A percentile compares a stretch with the other conserved stretches of the same genome.
These are phyloP conservation scores for Phoenicopterus ruber DNA, from an alignment of 2,113 vertebrate species.

Conservation along the genomic window DNA sequence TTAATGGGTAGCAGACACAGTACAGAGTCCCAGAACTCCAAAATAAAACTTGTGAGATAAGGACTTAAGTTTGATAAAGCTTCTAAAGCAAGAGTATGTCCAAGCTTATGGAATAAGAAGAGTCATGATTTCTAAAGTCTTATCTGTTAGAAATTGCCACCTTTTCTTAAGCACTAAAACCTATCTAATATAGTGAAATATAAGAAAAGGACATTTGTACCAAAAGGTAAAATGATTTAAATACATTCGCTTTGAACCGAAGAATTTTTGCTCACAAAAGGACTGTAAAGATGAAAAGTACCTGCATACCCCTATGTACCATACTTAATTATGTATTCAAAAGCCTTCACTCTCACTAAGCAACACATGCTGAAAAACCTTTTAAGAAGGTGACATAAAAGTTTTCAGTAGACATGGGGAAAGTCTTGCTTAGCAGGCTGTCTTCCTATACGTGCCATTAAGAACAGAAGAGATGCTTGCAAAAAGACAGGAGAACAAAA, in stretches of 20 bases:
- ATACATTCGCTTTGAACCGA: neutral
- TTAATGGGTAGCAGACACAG: neutral
- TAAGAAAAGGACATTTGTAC: neutral
- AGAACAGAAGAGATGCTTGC: neutral
- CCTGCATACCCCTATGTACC: neutral
- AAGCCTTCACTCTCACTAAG: neutral
- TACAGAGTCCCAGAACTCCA: neutral
- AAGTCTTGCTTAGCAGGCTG: neutral
- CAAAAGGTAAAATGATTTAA: neutral
- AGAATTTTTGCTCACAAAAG: neutral
- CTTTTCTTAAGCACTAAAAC: neutral
- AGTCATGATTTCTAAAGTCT: neutral
- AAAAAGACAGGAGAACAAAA: neutral
- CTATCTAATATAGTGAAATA: neutral
- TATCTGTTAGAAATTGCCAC: neutral
- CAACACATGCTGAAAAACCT: neutral
- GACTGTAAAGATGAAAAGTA: neutral
- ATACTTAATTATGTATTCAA: neutral
- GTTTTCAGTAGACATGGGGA: neutral
- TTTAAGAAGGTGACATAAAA: neutral
- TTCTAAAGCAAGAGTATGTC: neutral
- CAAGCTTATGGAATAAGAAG: neutral
- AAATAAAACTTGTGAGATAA: neutral
- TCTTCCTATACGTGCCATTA: neutral
- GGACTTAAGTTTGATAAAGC: neutral